Conservation (phyloP, 2,113 vertebrate species). For the Apaloderma vittatum region DNA sequence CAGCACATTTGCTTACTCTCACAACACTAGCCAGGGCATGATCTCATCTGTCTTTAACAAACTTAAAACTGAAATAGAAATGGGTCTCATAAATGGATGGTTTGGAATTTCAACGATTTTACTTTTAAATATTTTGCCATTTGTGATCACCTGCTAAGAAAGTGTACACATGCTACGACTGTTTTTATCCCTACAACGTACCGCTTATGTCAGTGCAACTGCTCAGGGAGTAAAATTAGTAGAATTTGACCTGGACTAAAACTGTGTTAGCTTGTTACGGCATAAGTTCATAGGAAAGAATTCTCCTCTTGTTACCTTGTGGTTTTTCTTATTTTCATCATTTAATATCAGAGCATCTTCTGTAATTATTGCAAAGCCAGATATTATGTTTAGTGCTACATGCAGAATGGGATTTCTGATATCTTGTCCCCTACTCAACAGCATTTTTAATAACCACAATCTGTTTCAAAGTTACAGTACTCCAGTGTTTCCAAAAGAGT, state of each 20-base stretch:
- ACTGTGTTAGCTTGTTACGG: not conserved
- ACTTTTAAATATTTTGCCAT: not conserved
- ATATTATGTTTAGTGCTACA: not conserved
- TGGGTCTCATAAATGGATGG: not conserved
- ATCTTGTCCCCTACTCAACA: not conserved
- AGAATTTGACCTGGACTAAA: not conserved
- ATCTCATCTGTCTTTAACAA: not conserved
- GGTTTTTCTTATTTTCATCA: not conserved
- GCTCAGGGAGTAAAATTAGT: not conserved
- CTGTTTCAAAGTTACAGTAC: not conserved
- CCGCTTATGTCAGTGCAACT: not conserved
- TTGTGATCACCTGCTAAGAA: not conserved
- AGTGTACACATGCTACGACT: not conserved
- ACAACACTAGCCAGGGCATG: not conserved
- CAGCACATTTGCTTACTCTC: not conserved
- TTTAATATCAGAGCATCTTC: not conserved
- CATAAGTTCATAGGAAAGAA: not conserved
- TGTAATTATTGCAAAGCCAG: not conserved
- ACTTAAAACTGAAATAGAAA: not conserved
- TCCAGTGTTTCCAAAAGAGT: not conserved
- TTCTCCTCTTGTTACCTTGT: not conserved
- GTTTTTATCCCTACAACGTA: not conserved
- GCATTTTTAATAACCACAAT: not conserved
- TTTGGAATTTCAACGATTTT: not conserved
- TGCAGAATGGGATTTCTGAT: not conserved